These are phyloP conservation scores for Nematostella vectensis DNA, from an alignment of 92 coral and sea anemone species.

Conservation along the genomic window DNA sequence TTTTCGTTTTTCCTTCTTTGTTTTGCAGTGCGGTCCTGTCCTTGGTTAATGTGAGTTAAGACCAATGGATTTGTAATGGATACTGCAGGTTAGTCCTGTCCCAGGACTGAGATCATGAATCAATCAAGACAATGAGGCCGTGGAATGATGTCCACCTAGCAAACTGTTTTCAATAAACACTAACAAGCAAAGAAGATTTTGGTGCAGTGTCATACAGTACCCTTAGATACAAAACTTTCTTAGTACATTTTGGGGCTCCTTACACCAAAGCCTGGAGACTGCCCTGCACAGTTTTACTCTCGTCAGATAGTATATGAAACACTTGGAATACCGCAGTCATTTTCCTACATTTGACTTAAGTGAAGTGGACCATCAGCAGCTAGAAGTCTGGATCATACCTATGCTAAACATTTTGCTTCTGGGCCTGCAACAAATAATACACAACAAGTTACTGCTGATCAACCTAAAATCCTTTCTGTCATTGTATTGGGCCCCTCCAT, in stretches of 20 bases:
- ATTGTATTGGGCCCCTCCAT: too few relatives aligned
- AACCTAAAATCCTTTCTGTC: background rate
- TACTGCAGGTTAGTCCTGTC: too few relatives aligned
- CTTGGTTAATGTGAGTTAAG: too few relatives aligned
- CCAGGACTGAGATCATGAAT: background rate
- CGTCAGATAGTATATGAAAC: constrained; percentile 1
- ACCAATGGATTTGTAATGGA: too few relatives aligned
- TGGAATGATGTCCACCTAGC: background rate
- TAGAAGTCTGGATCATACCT: background rate
- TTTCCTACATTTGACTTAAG: background rate
- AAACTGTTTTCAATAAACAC: background rate
- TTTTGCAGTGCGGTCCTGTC: too few relatives aligned
- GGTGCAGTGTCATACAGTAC: too few relatives aligned
- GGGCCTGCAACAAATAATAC: constrained; percentile 1
- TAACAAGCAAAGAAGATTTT: too few relatives aligned
- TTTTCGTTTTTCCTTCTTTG: too few relatives aligned
- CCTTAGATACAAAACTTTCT: too few relatives aligned
- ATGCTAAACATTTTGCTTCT: background rate
- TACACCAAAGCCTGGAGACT: constrained; percentile 3
- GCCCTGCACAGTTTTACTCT: background rate
- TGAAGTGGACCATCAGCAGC: background rate
- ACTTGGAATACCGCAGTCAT: background rate
- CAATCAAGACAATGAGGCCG: constrained; percentile 1
- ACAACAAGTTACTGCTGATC: background rate
- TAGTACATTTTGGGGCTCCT: background rate